Evolutionary conservation across 2,888 invertebrate genomes (phyloP).

Genomic region (Aphrophora alni): DNA sequence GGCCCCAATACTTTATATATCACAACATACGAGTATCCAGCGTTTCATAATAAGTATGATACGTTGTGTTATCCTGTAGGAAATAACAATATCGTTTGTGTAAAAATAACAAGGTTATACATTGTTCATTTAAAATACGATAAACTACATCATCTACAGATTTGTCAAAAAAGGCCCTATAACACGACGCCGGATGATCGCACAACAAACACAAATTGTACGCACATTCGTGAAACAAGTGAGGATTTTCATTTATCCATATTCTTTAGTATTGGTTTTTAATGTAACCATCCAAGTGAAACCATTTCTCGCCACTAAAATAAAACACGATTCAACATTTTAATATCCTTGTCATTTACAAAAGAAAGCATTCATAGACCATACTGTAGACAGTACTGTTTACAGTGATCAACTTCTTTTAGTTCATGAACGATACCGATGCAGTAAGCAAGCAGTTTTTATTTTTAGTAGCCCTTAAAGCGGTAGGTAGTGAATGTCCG

Average conservation of each 20-base stretch:
- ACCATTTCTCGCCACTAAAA: neutral
- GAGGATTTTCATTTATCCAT: neutral
- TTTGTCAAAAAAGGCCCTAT: constrained; percentile 6
- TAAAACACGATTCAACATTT: neutral
- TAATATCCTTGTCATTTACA: neutral
- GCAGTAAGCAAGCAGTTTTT: neutral
- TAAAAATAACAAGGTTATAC: no score
- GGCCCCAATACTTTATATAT: no score
- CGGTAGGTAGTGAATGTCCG: neutral
- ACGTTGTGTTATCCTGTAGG: neutral
- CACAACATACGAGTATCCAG: no score
- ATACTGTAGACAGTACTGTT: neutral
- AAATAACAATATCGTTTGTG: neutral
- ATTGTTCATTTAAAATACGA: neutral
- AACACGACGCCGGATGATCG: neutral
- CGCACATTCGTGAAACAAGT: neutral
- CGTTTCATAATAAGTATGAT: no score
- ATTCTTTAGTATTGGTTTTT: neutral
- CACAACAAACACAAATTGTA: constrained; percentile 1
- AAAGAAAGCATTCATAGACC: neutral
- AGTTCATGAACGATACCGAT: constrained; percentile 2
- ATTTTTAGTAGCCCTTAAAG: neutral
- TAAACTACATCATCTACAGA: constrained; percentile 3
- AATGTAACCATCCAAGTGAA: neutral
- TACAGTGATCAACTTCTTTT: neutral